A percentile compares a stretch with the other conserved stretches of the same genome.
phyloP scores from a whole-genome alignment of 2,113 vertebrate species.

The Labeo catla region DNA sequence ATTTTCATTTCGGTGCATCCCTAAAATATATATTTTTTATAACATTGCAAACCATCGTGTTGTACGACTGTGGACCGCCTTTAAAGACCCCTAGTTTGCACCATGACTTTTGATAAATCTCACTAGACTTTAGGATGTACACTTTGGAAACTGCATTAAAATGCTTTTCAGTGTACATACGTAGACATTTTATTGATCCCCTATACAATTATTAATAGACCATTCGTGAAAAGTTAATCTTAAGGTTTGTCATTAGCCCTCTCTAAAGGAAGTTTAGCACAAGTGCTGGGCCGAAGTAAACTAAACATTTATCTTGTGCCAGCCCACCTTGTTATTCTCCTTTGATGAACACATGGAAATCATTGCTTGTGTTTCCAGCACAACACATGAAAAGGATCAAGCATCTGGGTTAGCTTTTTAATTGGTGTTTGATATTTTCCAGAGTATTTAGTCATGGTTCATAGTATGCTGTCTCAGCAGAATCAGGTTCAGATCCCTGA shows the following conservation, averaged over 20 bases:
- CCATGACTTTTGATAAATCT: too few species aligned
- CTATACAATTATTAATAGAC: neutral
- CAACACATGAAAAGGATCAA: conserved; percentile 47
- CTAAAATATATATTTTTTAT: too few species aligned
- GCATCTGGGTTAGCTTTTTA: conserved; percentile 66
- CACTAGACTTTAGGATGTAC: too few species aligned
- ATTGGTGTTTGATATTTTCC: conserved; percentile 59
- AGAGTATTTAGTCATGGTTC: conserved; percentile 61
- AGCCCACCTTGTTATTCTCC: conserved; percentile 44
- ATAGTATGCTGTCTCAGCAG: conserved; percentile 47
- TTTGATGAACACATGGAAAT: conserved; percentile 66
- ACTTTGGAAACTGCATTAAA: too few species aligned
- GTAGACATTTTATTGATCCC: neutral
- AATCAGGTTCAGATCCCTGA: conserved; percentile 17
- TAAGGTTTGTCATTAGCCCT: neutral
- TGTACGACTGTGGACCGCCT: too few species aligned
- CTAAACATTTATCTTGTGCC: conserved; percentile 2
- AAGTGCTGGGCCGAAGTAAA: neutral
- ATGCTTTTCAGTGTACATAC: too few species aligned
- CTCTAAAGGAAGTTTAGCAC: conserved; percentile 9
- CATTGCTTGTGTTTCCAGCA: conserved; percentile 60
- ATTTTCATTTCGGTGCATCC: too few species aligned
- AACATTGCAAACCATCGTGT: too few species aligned
- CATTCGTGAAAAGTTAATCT: neutral
- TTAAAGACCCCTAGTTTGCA: too few species aligned